Base-by-base conservation (phyloP, 1,140 invertebrate genomes). In the Danaus melanippus region DNA sequence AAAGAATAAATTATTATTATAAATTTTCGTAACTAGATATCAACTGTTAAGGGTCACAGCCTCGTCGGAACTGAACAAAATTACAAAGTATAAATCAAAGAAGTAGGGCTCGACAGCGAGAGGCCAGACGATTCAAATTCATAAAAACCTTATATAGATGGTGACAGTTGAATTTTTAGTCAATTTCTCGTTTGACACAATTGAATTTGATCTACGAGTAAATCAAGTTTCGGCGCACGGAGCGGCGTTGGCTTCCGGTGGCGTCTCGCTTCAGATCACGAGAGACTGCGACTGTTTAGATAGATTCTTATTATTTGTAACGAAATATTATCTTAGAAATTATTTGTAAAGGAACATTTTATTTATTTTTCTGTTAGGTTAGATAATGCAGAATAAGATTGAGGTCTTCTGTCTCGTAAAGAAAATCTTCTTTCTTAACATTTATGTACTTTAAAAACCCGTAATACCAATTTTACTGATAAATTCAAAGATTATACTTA, bases 141-240 rank as follows among this genome's bases (percentile, higher is more conserved):
- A 62, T 64, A 70, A 79, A 69, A 69, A 61, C 55, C 64, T 64
- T 70, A 76, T 67, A 60, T 50, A 52, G 58, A 41, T 60, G 53
- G 57, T 67, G 64, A 67, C 73, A 60, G 58, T 71, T 56, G 72
- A 80, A 77, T 77, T 80, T 79, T 83, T 76, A 77, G 74, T 76
- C 76, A 78, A 79, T 83, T 79, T 74, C 74, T 76, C 71, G 66
- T 76, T 71, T 76, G 79, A 72, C 76, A 75, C 76, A 79, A 83
- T 83, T 79, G 80, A 84, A 84, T 84, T 84, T 81, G 72, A 79
- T 79, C 77, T 73, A 66, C 64, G 69, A 65, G 73, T 72, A 78
- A 80, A 84, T 84, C 80, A 70, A 67, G 68, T 81, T 80, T 76
- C 74, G 67, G 71, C 52, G 74, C 79, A 83, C 77, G 76, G 54